Conservation (phyloP, 2,888 invertebrate genomes). For the Catotricha subobsoleta region DNA sequence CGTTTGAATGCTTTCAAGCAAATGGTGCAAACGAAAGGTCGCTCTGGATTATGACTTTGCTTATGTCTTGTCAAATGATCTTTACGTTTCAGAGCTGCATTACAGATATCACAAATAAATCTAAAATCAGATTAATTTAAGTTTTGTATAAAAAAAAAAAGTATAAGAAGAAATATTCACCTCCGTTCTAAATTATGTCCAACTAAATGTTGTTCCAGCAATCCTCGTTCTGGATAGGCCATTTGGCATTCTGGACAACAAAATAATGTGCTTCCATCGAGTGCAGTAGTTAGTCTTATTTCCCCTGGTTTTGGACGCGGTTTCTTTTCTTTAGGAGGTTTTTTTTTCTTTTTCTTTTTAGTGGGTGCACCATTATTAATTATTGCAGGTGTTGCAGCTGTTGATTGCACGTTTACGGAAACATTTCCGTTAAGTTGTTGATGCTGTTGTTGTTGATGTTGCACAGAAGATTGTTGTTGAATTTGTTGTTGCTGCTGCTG, state of each 20-base stretch:
- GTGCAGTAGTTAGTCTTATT: constrained; percentile 58
- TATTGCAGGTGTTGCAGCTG: background rate
- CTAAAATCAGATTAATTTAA: constrained; percentile 17
- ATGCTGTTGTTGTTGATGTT: constrained; percentile 19
- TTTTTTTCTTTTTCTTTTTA: constrained; percentile 6
- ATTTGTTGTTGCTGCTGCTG: constrained; percentile 15
- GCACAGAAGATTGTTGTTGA: constrained; percentile 18
- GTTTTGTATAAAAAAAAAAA: background rate
- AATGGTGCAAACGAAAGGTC: constrained; percentile 72
- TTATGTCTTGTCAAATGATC: constrained; percentile 76
- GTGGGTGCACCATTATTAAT: background rate
- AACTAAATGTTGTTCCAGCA: constrained; percentile 64
- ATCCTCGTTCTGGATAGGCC: constrained; percentile 69
- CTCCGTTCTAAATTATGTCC: constrained; percentile 66
- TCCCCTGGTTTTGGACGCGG: constrained; percentile 67
- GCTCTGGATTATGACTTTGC: constrained; percentile 73
- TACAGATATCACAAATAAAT: constrained; percentile 78
- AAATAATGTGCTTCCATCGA: constrained; percentile 66
- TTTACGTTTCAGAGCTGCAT: constrained; percentile 70
- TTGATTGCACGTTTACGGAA: constrained; percentile 20
- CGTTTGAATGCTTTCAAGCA: constrained; percentile 73
- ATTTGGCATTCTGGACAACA: constrained; percentile 80
- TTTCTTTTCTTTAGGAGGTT: constrained; percentile 43
- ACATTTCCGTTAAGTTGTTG: constrained; percentile 33
- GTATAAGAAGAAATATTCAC: background rate